Base-by-base conservation (phyloP, 2,113 vertebrate genomes). In the Myotis davidii region DNA sequence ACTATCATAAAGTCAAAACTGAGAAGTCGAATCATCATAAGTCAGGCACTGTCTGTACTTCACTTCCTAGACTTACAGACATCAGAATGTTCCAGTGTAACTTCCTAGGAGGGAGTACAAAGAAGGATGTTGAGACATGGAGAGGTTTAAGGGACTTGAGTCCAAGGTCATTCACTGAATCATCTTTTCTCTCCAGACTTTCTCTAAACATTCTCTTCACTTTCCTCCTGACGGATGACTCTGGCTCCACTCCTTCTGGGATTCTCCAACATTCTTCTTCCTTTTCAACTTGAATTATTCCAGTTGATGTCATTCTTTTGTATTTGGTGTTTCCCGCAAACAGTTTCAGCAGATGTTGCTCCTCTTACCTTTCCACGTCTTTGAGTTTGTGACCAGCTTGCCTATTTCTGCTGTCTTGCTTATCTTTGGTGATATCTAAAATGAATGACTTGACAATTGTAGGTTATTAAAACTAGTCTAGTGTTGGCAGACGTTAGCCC, bases 201-300 rank as follows among this genome's bases (percentile, higher is more conserved):
- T 61, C 42, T 83, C 77, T n/a, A 59, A 61, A 12, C 61, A 23
- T 81, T 85, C 50, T 73, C 70, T 87, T 91, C 78, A 45, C 52
- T 89, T 88, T 73, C 74, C 34, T 95, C 56, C 89, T 91, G 67
- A 67, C 39, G 59, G 56, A 25, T 90, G 50, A 70, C 59, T 59
- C n/a, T 11, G 23, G 81, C 6, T 81, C 67, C 59, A 56, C 48
- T 69, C 37, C 56, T 48, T 73, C 73, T 67, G 56, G 48, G 27
- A 65, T 81, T 74, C 67, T 52, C 67, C 0, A 16, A 59, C 56
- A 12, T 39, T 56, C 2, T 27, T 70, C 81, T 72, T 88, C 74
- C 48, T 89, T 81, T 90, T 54, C 79, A 72, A 14, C 17, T 32
- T 32, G 85, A 78, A 64, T 79, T 72, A 21, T 72, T 85, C 79